Evolutionary conservation across 1,140 invertebrate species (phyloP).

Genomic region (Drosophila obscura): DNA sequence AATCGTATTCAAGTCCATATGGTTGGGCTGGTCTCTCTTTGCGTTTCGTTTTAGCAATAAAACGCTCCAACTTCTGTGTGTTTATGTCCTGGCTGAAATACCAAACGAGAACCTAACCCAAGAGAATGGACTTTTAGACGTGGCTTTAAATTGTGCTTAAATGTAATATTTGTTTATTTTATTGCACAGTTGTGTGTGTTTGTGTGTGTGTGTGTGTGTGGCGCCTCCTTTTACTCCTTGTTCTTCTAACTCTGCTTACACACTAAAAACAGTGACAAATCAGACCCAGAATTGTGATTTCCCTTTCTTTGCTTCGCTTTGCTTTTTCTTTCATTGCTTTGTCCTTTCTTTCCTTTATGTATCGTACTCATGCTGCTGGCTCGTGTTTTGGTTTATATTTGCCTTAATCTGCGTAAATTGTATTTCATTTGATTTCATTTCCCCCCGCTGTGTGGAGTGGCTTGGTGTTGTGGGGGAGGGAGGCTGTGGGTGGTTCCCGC

Average conservation of each 20-base stretch:
- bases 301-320: constrained; percentile 1
- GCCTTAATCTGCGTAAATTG: constrained; percentile 61
- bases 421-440: constrained; percentile 66
- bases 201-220: constrained; percentile 34
- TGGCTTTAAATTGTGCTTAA: constrained; percentile 62
- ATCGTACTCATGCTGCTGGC: constrained; percentile 25
- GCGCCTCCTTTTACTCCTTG: neutral
- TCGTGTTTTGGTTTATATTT: constrained; percentile 76
- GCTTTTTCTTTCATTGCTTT: constrained; percentile 25
- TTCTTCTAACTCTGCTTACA: constrained; percentile 39
- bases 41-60: neutral
- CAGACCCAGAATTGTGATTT: constrained; percentile 57
- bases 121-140: constrained; percentile 8
- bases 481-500: neutral
- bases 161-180: constrained; percentile 69
- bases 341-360: constrained; percentile 8
- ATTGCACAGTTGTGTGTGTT: constrained; percentile 58
- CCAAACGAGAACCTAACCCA: constrained; percentile 4
- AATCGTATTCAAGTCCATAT: too few species aligned
- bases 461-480: neutral
- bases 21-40: too few species aligned
- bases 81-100: constrained; percentile 27
- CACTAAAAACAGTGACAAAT: constrained; percentile 73
- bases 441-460: constrained; percentile 26
- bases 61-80: constrained; percentile 28